phyloP scores from a whole-genome alignment of 2,113 vertebrate species.

The mouse (Mus musculus) region DNA sequence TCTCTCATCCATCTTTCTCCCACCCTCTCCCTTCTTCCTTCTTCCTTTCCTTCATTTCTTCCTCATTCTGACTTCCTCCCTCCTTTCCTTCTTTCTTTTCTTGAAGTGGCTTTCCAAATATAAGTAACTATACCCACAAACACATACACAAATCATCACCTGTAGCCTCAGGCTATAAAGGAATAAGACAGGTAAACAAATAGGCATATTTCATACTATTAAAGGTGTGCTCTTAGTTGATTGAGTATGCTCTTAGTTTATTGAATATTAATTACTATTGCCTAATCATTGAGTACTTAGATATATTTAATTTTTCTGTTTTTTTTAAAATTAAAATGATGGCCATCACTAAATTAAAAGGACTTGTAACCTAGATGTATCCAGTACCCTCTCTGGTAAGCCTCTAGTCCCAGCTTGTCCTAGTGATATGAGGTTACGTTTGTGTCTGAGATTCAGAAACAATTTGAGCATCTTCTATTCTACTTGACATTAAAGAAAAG shows the following conservation, averaged over 20 bases:
- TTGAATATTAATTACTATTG: constrained; percentile 81
- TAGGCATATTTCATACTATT: constrained; percentile 67
- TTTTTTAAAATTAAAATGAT: constrained; percentile 70
- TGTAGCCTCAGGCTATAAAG: neutral
- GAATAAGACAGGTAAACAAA: constrained; percentile 27
- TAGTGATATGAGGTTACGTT: constrained; percentile 55
- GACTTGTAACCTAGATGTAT: neutral
- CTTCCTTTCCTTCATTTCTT: neutral
- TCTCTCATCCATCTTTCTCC: too few relatives aligned
- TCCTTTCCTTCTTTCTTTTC: neutral
- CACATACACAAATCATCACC: neutral
- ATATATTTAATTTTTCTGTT: constrained; percentile 75
- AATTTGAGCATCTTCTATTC: constrained; percentile 60
- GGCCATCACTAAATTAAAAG: constrained; percentile 71
- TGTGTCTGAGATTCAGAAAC: neutral
- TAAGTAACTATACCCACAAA: neutral
- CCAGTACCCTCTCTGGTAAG: neutral
- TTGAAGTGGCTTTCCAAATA: neutral
- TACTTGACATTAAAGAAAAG: constrained; percentile 51
- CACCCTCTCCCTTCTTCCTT: too few relatives aligned
- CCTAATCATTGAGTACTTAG: constrained; percentile 70
- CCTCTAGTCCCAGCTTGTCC: constrained; percentile 28
- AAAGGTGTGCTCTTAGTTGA: constrained; percentile 54
- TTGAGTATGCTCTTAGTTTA: constrained; percentile 55
- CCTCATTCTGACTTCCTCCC: too few relatives aligned